phyloP scores from a whole-genome alignment of 1,140 invertebrate species.

The Hypsibius dujardini region DNA sequence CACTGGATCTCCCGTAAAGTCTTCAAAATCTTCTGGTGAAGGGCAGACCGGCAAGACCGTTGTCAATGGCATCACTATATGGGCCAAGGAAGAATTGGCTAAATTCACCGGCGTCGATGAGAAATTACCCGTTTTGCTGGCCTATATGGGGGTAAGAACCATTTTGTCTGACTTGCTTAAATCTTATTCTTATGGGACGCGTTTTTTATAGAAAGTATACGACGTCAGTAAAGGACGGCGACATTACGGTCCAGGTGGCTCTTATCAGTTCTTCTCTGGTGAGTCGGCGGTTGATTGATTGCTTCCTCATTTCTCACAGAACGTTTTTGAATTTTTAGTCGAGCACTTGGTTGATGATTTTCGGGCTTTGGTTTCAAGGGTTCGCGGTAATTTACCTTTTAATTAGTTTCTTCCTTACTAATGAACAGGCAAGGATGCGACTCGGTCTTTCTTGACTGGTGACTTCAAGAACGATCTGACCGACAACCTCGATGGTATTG shows the following conservation, averaged over 20 bases:
- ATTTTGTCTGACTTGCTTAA: background rate
- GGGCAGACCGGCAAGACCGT: no score
- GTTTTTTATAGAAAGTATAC: slow-evolving; percentile 9
- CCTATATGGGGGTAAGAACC: slow-evolving; percentile 15
- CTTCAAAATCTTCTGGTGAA: no score
- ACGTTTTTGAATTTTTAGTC: background rate
- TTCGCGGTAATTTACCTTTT: background rate
- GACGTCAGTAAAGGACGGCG: background rate
- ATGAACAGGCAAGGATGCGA: slow-evolving; percentile 13
- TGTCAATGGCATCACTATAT: background rate
- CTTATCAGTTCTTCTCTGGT: background rate
- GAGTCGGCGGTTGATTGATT: background rate
- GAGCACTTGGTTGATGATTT: background rate
- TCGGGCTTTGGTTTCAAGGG: background rate
- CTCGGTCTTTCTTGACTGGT: background rate
- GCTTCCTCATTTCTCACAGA: background rate
- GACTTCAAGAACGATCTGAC: slow-evolving; percentile 14
- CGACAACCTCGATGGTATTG: background rate
- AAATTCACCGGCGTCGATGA: background rate
- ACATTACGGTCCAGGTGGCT: slow-evolving; percentile 8
- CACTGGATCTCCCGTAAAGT: no score
- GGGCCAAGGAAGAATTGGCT: slow-evolving; percentile 10
- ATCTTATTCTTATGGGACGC: background rate
- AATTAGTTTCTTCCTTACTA: background rate
- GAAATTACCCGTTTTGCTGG: background rate